Base-by-base conservation (phyloP, 2,113 vertebrate species). In the Gymnocephalus cernua region DNA sequence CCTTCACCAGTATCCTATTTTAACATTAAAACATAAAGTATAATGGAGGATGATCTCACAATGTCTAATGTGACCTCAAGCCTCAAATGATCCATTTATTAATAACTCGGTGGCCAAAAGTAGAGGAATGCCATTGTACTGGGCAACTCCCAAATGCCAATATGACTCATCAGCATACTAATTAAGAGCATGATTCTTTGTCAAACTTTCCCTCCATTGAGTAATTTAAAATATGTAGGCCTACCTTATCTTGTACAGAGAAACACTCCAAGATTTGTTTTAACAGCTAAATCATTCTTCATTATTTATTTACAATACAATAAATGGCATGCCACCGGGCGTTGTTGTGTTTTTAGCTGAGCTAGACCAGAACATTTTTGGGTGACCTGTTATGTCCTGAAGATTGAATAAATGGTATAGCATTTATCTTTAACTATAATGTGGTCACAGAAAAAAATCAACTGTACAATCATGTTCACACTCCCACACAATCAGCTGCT, bases 101-200 rank as follows among this genome's bases (percentile, higher is more conserved):
- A 61, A 54, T 10, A 9, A 45, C 45, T 8, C 27, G 25, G 16
- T 71, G 71, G 63, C 13, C 29, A 48, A 25, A 41, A 45, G 18
- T 32, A n/a, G 44, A 85, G 53, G 44, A 70, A 80, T 76, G 51
- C 25, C 45, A 65, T 38, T 65, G 11, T n/a, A 38, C 51, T n/a
- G 21, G 32, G 21, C 51, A n/a, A 19, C 50, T 75, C 77, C 44
- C 25, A 48, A 5, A 53, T 25, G 18, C 41, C 1, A 32, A 15
- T 41, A 57, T 76, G 35, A 71, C 23, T 71, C 59, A 76, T 7
- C 12, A 54, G n/a, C 1, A 7, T 35, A 21, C 14, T 41, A 29
- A 51, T 53, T 3, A 67, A 25, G 7, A 63, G 9, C 6, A 62
- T 27, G n/a, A 56, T 27, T 70, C 18, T 29, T 29, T 48, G 56